phyloP scores from a whole-genome alignment of 2,113 vertebrate species.

The Sardina pilchardus region DNA sequence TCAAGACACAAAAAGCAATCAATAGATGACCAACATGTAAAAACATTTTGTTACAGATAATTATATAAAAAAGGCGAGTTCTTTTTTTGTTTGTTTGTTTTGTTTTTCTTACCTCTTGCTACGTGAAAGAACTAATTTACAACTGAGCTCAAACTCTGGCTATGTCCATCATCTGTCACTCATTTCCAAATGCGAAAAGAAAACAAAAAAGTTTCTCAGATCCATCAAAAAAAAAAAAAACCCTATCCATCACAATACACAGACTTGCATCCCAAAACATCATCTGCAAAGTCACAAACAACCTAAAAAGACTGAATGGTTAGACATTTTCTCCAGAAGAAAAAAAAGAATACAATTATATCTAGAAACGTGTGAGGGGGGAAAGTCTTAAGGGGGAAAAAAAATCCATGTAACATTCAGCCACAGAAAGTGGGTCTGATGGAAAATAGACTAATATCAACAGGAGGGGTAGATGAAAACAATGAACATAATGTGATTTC shows the following conservation, averaged over 20 bases:
- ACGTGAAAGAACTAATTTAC: conserved; percentile 69
- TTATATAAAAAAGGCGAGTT: conserved; percentile 63
- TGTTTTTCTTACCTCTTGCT: conserved; percentile 53
- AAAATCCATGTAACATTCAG: not conserved
- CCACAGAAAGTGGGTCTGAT: conserved; percentile 35
- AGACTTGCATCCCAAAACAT: conserved; percentile 37
- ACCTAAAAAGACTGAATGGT: conserved; percentile 35
- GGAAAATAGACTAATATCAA: conserved; percentile 44
- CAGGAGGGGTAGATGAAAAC: conserved; percentile 8
- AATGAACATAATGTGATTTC: conserved; percentile 26
- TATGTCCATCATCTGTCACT: conserved; percentile 43
- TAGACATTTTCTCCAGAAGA: conserved; percentile 24
- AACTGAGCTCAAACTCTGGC: conserved; percentile 56
- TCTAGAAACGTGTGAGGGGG: conserved; percentile 25
- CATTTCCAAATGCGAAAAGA: conserved; percentile 41
- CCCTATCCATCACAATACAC: conserved; percentile 35
- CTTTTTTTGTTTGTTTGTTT: conserved; percentile 41
- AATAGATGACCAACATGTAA: conserved; percentile 66
- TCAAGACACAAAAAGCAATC: conserved; percentile 64
- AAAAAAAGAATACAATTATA: conserved; percentile 38
- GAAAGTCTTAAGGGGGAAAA: not conserved
- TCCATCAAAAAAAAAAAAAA: conserved; percentile 41
- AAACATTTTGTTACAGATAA: conserved; percentile 62
- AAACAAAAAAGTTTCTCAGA: conserved; percentile 37
- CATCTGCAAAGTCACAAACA: conserved; percentile 30